Evolutionary conservation across 1,140 invertebrate species (phyloP), one percentile per base, ranked within the genome.

Genomic region (Oryzaephilus surinamensis): DNA sequence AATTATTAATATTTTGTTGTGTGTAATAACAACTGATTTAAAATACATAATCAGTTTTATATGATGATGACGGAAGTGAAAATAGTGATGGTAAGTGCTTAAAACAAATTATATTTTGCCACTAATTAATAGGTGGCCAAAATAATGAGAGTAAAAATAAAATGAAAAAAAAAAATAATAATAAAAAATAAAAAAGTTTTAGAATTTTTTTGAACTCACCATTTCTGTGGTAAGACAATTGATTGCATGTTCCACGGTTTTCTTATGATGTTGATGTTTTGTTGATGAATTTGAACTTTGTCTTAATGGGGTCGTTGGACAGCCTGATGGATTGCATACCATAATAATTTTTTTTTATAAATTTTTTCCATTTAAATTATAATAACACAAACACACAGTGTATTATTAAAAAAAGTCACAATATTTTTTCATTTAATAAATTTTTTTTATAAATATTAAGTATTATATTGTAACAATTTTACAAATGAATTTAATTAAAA

Each of bases 201-300:
- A 20, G 4, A 5, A 20, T 20, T 8, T 18, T 45, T 39, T 58
- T 17, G 37, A 28, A 66, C 78, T 79, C 70, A 84, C 79, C 78
- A 83, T 81, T 74, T 83, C 80, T 38, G 76, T 76, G 43, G 80
- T 81, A 55, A 84, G 75, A 64, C 77, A 80, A 60, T 81, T 81
- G 50, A 83, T 71, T 48, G 77, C 75, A 54, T 76, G 71, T 59
- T 79, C 76, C 46, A 78, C 74, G 19, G 73, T 74, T 42, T 72
- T 61, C 51, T 69, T 69, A 52, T 68, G 65, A 36, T 67, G 63
- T 59, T 29, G 62, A 61, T 4, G 60, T 63, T 55, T 38, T 18
- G 48, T 41, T 12, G 55, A 51, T 18, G 46, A 43, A 30, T 45
- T 42, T 7, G 50, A 50, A 18, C 45, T 45, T 41, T 57, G 54